A percentile compares a stretch with the other conserved stretches of the same genome.
phyloP scores from a whole-genome alignment of 2,888 invertebrate genomes.

The Taenaris catops region DNA sequence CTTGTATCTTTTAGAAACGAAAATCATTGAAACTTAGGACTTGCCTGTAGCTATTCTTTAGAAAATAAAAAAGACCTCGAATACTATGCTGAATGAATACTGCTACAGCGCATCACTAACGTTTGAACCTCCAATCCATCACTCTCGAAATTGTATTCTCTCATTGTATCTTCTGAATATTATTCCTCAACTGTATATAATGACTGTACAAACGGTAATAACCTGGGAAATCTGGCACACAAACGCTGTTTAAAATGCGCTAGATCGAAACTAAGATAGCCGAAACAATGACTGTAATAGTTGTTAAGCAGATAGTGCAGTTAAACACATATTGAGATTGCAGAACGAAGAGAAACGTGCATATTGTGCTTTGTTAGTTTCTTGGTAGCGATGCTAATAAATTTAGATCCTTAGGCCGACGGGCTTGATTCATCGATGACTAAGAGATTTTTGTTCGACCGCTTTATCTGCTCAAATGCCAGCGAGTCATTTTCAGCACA shows the following conservation, averaged over 20 bases:
- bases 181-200: conserved; percentile 71
- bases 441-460: conserved; percentile 47
- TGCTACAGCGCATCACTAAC: conserved; percentile 8
- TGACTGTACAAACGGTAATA: conserved; percentile 60
- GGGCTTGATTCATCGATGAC: conserved; percentile 62
- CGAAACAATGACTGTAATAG: conserved; percentile 63
- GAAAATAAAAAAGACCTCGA: no score
- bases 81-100: no score
- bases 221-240: conserved; percentile 64
- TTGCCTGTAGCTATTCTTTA: no score
- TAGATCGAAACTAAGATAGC: conserved; percentile 64
- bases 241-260: conserved; percentile 55
- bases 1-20: no score
- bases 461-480: conserved; percentile 20
- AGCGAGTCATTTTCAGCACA: conserved; percentile 41
- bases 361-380: conserved; percentile 39
- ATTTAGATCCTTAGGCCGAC: conserved; percentile 36
- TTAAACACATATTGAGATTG: conserved; percentile 34
- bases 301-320: conserved; percentile 55
- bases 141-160: conserved; percentile 67
- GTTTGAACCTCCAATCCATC: conserved; percentile 28
- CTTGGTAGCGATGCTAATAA: conserved; percentile 48
- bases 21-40: no score
- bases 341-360: conserved; percentile 39
- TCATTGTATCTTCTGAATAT: conserved; percentile 51